phyloP scores from a whole-genome alignment of 2,113 vertebrate genomes.

The Fulmarus glacialis region DNA sequence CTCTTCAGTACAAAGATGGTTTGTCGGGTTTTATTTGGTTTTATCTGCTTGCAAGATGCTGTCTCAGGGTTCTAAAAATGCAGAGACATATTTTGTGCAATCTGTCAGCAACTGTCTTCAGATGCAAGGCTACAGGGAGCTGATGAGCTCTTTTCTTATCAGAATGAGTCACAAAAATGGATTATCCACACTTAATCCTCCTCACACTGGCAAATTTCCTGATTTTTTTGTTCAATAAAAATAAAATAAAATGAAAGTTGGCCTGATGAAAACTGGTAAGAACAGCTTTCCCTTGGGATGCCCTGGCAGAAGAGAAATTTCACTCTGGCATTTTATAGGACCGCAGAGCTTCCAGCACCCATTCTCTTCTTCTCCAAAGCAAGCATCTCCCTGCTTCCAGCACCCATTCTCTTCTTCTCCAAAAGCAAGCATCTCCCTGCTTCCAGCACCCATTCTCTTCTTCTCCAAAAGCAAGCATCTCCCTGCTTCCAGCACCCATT shows the following conservation, averaged over 20 bases:
- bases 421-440: background rate
- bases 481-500: background rate
- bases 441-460: background rate
- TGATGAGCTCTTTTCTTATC: slow-evolving; percentile 48
- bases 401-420: background rate
- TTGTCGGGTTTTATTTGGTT: slow-evolving; percentile 64
- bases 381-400: background rate
- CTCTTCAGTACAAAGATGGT: background rate
- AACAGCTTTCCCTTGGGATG: background rate
- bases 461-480: background rate
- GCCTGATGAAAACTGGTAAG: background rate
- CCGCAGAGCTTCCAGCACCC: background rate
- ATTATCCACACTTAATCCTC: slow-evolving; percentile 57
- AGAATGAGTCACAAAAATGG: slow-evolving; percentile 51
- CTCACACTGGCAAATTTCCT: background rate
- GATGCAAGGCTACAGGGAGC: slow-evolving; percentile 20
- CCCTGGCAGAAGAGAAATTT: background rate
- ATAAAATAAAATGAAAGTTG: background rate
- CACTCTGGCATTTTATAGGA: background rate
- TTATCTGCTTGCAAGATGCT: slow-evolving; percentile 52
- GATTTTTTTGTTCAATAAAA: slow-evolving; percentile 17
- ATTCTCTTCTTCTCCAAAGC: background rate
- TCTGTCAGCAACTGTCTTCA: slow-evolving; percentile 55
- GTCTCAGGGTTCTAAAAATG: slow-evolving; percentile 25
- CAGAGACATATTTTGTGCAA: slow-evolving; percentile 53